These are phyloP conservation scores for Chaetogeoica ovagalla DNA, from an alignment of 2,888 invertebrate genomes.

Conservation along the genomic window DNA sequence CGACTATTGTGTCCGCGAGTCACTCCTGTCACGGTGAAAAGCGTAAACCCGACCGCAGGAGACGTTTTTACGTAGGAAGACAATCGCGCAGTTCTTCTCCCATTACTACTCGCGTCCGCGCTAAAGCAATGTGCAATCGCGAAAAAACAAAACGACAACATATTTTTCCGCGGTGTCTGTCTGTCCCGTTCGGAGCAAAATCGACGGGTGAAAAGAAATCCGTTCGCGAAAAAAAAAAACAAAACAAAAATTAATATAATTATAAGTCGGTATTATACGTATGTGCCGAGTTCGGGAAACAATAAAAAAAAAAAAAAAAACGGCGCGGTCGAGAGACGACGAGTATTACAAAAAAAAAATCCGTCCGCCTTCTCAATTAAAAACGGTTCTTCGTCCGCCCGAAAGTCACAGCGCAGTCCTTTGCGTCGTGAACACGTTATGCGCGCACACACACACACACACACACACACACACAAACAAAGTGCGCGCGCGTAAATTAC, in stretches of 20 bases:
- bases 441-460: not conserved
- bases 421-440: too few relatives aligned
- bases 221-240: not conserved
- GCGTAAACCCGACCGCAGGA: too few relatives aligned
- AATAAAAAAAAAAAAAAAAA: too few relatives aligned
- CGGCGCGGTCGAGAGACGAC: not conserved
- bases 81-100: too few relatives aligned
- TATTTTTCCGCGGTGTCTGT: not conserved
- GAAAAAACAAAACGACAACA: not conserved
- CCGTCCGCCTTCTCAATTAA: constrained; percentile 25
- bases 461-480: not conserved
- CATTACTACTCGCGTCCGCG: too few relatives aligned
- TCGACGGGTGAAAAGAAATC: not conserved
- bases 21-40: too few relatives aligned
- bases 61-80: not conserved
- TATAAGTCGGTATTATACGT: too few relatives aligned
- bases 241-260: too few relatives aligned
- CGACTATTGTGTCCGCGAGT: too few relatives aligned
- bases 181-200: not conserved
- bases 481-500: not conserved
- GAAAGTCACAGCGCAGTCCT: not conserved
- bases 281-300: not conserved
- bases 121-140: not conserved
- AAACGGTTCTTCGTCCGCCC: constrained; percentile 15
- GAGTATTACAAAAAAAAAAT: constrained; percentile 25